These are phyloP conservation scores for Glandiceps talaboti DNA, from an alignment of 53 echinoderm and acorn worm genomes.

Conservation along the genomic window DNA sequence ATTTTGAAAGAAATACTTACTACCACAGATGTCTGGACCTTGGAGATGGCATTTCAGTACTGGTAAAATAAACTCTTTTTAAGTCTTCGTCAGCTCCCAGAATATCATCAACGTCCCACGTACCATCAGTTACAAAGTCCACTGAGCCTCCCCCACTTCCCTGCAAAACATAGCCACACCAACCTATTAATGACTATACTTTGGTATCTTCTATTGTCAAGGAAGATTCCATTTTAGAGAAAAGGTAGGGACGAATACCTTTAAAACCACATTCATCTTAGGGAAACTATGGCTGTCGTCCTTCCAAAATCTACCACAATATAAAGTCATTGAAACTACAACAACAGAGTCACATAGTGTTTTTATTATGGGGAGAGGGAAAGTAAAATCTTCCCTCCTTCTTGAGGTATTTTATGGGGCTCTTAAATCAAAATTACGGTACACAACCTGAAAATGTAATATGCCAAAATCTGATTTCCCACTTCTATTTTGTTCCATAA, in stretches of 20 bases:
- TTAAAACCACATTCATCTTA: too few relatives aligned
- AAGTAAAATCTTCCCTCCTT: too few relatives aligned
- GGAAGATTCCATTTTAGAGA: not conserved
- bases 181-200: not conserved
- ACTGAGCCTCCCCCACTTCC: constrained; percentile 17
- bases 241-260: not conserved
- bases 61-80: constrained; percentile 43
- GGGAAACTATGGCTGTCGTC: too few relatives aligned
- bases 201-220: not conserved
- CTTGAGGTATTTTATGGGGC: too few relatives aligned
- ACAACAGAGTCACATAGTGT: too few relatives aligned
- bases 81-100: constrained; percentile 25
- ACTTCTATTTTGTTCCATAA: too few relatives aligned
- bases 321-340: too few relatives aligned
- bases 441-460: too few relatives aligned
- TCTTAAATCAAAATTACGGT: too few relatives aligned
- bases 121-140: constrained; percentile 45
- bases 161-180: constrained; percentile 10
- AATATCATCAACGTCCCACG: constrained; percentile 65
- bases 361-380: too few relatives aligned
- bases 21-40: not conserved
- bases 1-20: not conserved
- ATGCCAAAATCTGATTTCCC: too few relatives aligned
- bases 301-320: too few relatives aligned
- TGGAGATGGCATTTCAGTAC: constrained; percentile 25